phyloP scores from a whole-genome alignment of 1,140 invertebrate genomes.

The Lineus longissimus region DNA sequence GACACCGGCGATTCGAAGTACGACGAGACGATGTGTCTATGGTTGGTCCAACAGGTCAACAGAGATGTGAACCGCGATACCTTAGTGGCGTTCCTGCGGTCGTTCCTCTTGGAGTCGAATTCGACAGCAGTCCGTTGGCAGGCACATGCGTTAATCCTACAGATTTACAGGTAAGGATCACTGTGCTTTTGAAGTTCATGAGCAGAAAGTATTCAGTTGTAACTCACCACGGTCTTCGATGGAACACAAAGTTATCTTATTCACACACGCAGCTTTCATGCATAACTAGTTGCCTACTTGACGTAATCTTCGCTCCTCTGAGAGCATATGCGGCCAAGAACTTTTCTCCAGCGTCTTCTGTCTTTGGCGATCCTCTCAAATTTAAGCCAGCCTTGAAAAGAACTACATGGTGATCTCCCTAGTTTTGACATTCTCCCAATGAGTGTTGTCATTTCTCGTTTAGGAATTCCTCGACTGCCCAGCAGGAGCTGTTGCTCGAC shows the following conservation, averaged over 20 bases:
- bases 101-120: constrained; percentile 90
- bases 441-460: constrained; percentile 62
- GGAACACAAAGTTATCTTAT: too few relatives aligned
- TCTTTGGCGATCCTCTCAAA: background rate
- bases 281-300: too few relatives aligned
- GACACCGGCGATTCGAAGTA: constrained; percentile 76
- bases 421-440: too few relatives aligned
- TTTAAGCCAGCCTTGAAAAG: too few relatives aligned
- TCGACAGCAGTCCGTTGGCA: constrained; percentile 90
- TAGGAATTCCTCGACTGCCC: constrained; percentile 68
- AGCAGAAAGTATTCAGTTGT: too few relatives aligned
- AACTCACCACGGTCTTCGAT: too few relatives aligned
- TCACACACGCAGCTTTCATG: too few relatives aligned
- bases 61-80: constrained; percentile 65
- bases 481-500: constrained; percentile 76
- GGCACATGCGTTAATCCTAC: constrained; percentile 65
- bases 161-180: constrained; percentile 45
- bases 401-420: too few relatives aligned
- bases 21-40: constrained; percentile 68
- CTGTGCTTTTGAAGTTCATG: background rate
- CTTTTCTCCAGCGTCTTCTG: too few relatives aligned
- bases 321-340: too few relatives aligned
- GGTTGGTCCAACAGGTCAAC: constrained; percentile 70
- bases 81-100: constrained; percentile 76
- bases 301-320: too few relatives aligned